A percentile compares a stretch with the other conserved stretches of the same genome.
Conservation (phyloP, 2,113 vertebrate species). For the Calidris pugnax region DNA sequence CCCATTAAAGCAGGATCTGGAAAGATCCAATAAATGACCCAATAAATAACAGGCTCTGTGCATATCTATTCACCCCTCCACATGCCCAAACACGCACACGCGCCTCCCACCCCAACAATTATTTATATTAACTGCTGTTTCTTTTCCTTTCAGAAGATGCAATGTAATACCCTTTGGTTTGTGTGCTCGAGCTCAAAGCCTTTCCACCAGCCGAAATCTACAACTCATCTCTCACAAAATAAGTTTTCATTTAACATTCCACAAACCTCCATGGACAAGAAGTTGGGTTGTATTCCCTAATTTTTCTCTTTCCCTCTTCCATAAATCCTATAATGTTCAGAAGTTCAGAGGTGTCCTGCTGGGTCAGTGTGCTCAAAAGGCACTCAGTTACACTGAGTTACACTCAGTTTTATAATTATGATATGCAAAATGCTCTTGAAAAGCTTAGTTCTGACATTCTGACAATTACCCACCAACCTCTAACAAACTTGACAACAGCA, state of each 20-base stretch:
- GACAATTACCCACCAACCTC: neutral
- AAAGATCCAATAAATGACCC: neutral
- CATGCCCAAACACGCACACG: fast-evolving
- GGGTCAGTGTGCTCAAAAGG: neutral
- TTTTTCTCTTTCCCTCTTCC: neutral
- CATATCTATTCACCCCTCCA: neutral
- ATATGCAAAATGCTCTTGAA: neutral
- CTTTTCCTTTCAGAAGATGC: neutral
- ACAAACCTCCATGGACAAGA: too few species aligned
- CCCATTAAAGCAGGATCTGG: neutral
- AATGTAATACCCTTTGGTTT: neutral
- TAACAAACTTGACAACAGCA: fast-evolving
- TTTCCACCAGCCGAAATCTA: neutral
- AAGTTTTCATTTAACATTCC: neutral
- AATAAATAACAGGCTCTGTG: neutral
- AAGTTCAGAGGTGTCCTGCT: neutral
- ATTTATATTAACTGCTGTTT: neutral
- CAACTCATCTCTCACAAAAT: neutral
- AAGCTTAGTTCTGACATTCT: neutral
- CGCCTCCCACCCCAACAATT: neutral
- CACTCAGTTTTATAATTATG: neutral
- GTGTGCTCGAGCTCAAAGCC: neutral
- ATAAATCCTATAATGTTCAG: fast-evolving
- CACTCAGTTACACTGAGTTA: too few species aligned
- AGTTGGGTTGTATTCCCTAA: neutral